A percentile compares a stretch with the other conserved stretches of the same genome.
These are phyloP conservation scores for Desoria tigrina DNA, from an alignment of 2,888 invertebrate species.

Conservation along the genomic window DNA sequence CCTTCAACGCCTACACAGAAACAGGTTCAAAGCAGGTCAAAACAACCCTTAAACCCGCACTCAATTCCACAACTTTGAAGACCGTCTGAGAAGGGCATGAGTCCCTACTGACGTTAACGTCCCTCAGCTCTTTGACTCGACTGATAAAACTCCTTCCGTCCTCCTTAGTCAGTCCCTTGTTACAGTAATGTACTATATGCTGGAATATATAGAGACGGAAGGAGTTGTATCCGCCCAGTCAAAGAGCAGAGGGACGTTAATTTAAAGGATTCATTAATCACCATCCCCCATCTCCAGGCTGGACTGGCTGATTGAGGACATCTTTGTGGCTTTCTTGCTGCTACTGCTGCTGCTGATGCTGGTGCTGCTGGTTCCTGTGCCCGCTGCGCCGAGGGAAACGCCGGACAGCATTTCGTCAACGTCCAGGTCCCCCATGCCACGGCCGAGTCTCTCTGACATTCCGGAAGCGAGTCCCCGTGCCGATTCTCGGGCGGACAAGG, in stretches of 20 bases:
- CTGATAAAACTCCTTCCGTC: too few relatives aligned
- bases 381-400: background rate
- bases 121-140: too few relatives aligned
- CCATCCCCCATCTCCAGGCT: constrained; percentile 27
- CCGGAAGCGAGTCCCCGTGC: constrained; percentile 15
- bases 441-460: constrained; percentile 17
- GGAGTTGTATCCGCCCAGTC: background rate
- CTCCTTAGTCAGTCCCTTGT: too few relatives aligned
- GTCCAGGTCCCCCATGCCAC: constrained; percentile 16
- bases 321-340: constrained; percentile 29
- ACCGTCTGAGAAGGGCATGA: too few relatives aligned
- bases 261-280: too few relatives aligned
- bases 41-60: too few relatives aligned
- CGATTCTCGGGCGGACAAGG: constrained; percentile 17
- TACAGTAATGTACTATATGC: too few relatives aligned
- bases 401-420: constrained; percentile 25
- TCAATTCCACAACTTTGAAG: too few relatives aligned
- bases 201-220: background rate
- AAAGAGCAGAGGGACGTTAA: background rate
- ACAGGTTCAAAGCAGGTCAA: background rate
- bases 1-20: constrained; percentile 13
- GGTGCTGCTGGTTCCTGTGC: constrained; percentile 18
- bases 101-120: too few relatives aligned
- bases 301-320: constrained; percentile 31
- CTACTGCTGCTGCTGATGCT: constrained; percentile 23